These are phyloP conservation scores for Polydrusus tereticollis DNA, from an alignment of 2,888 invertebrate genomes.

Conservation along the genomic window DNA sequence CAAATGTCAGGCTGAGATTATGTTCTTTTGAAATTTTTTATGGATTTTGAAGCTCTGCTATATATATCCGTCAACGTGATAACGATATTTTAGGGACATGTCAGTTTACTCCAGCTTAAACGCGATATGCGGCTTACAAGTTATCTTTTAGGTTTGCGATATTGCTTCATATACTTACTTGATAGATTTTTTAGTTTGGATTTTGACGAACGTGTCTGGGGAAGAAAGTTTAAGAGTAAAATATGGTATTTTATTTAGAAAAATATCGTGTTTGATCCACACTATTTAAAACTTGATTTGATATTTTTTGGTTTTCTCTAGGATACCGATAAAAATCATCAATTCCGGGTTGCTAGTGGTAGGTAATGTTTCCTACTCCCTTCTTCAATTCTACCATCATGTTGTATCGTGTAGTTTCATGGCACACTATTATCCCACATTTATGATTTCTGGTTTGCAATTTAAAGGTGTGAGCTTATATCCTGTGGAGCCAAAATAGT, in stretches of 20 bases:
- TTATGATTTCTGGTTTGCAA: no score
- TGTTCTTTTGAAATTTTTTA: conserved; percentile 32
- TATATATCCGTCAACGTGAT: conserved; percentile 36
- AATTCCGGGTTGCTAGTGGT: no score
- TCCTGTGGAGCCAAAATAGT: no score
- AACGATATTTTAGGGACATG: conserved; percentile 47
- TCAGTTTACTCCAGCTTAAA: conserved; percentile 44
- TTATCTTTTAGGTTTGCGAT: conserved; percentile 47
- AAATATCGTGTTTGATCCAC: not conserved
- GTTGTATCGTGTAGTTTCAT: no score
- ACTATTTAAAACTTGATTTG: no score
- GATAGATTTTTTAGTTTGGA: conserved; percentile 30
- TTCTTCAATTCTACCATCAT: no score
- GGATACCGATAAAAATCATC: no score
- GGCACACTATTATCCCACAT: no score
- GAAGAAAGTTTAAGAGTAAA: not conserved
- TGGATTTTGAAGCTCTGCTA: conserved; percentile 28
- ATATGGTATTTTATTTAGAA: not conserved
- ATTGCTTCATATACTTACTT: conserved; percentile 43
- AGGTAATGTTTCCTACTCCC: no score
- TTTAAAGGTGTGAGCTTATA: no score
- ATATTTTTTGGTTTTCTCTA: no score
- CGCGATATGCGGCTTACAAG: conserved; percentile 39
- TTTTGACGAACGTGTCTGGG: conserved; percentile 35
- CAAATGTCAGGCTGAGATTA: conserved; percentile 28